Evolutionary conservation across 2,113 vertebrate species (phyloP).

Genomic region (Cyphomyrus discorhynchus): DNA sequence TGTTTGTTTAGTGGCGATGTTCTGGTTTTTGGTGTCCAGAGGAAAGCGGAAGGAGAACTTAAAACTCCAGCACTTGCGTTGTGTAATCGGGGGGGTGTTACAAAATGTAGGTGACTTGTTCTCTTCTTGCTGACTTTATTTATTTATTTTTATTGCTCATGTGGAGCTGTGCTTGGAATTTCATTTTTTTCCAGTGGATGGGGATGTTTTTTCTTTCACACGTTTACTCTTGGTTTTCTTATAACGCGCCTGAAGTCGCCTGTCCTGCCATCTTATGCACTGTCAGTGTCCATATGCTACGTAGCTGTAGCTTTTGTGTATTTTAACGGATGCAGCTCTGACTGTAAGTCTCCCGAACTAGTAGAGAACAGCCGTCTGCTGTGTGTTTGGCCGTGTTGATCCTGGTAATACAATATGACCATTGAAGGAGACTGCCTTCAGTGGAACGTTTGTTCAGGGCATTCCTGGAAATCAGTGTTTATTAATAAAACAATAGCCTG

Average conservation of each 20-base stretch:
- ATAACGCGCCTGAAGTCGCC: neutral
- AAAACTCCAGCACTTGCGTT: neutral
- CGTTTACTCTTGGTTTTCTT: neutral
- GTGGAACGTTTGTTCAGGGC: constrained; percentile 3
- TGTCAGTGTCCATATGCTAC: neutral
- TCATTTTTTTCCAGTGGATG: neutral
- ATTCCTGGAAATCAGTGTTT: constrained; percentile 15
- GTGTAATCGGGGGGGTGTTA: neutral
- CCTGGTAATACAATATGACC: constrained; percentile 15
- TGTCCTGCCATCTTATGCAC: neutral
- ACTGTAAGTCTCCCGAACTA: neutral
- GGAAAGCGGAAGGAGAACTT: neutral
- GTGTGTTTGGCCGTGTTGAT: neutral
- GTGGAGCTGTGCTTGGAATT: neutral
- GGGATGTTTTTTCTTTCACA: neutral
- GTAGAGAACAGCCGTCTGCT: neutral
- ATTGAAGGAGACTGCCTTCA: neutral
- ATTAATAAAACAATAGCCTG: constrained; percentile 9
- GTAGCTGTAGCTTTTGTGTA: neutral
- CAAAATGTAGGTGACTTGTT: neutral
- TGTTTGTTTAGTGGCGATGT: neutral
- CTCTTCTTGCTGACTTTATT: neutral
- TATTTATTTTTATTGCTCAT: neutral
- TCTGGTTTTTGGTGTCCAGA: neutral
- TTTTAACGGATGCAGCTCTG: neutral